Conservation (phyloP, 1,140 invertebrate genomes). For the Homalodisca vitripennis region DNA sequence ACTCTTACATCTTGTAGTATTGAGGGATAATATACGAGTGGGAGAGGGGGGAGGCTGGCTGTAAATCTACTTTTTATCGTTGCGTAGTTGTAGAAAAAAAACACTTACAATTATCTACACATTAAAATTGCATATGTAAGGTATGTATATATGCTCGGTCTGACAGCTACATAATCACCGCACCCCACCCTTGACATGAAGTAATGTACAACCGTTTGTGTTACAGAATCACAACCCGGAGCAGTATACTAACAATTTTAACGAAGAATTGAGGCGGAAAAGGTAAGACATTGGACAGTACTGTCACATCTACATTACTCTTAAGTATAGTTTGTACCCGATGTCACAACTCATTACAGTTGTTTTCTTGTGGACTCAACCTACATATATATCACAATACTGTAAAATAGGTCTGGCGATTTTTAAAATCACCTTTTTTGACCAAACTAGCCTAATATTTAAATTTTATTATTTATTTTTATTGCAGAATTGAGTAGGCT, state of each 20-base stretch:
- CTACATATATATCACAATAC: too few relatives aligned
- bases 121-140: background rate
- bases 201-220: background rate
- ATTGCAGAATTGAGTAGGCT: too few relatives aligned
- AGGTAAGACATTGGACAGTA: too few relatives aligned
- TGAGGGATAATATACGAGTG: background rate
- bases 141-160: background rate
- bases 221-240: slow-evolving; percentile 18
- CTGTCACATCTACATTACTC: too few relatives aligned
- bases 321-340: too few relatives aligned
- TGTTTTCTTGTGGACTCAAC: too few relatives aligned
- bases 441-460: too few relatives aligned
- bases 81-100: background rate
- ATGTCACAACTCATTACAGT: too few relatives aligned
- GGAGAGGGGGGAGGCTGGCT: background rate
- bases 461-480: too few relatives aligned
- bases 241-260: slow-evolving; percentile 24
- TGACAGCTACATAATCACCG: background rate
- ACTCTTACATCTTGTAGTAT: too few relatives aligned
- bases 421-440: too few relatives aligned
- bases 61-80: background rate
- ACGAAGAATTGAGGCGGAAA: slow-evolving; percentile 21
- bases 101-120: background rate
- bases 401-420: too few relatives aligned
- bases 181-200: background rate